These are phyloP conservation scores for Ctenomys sociabilis DNA, from an alignment of 2,113 vertebrate species.

Conservation along the genomic window DNA sequence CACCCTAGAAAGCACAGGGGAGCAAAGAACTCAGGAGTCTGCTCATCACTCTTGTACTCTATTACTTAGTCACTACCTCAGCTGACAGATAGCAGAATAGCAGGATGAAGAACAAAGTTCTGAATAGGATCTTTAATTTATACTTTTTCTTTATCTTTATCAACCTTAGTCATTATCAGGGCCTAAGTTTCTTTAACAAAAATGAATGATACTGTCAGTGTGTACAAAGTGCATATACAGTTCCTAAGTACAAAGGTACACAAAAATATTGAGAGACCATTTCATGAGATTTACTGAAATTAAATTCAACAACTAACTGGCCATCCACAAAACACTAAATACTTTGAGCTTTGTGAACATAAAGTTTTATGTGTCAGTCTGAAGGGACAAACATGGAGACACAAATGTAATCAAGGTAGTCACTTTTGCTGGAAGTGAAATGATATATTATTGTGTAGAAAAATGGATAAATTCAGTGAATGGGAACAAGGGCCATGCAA, in stretches of 20 bases:
- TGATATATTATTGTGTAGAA: background rate
- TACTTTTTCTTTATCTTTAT: background rate
- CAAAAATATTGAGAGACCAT: background rate
- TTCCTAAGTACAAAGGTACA: background rate
- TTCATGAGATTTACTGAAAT: background rate
- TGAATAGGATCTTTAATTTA: background rate
- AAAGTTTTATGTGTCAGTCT: background rate
- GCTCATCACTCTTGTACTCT: background rate
- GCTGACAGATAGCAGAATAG: background rate
- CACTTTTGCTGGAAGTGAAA: background rate
- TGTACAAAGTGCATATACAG: background rate
- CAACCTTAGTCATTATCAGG: background rate
- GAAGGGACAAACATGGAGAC: background rate
- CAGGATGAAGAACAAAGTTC: background rate
- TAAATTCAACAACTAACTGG: background rate
- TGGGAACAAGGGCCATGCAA: background rate
- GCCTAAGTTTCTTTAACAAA: background rate
- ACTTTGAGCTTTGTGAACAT: background rate
- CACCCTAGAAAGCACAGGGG: conserved; percentile 56
- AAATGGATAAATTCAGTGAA: background rate
- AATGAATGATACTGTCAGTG: background rate
- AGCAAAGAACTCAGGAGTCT: background rate
- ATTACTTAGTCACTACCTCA: background rate
- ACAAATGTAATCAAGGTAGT: background rate
- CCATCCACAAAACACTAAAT: background rate